phyloP scores from a whole-genome alignment of 2,113 vertebrate species.

The Oncorhynchus keta region DNA sequence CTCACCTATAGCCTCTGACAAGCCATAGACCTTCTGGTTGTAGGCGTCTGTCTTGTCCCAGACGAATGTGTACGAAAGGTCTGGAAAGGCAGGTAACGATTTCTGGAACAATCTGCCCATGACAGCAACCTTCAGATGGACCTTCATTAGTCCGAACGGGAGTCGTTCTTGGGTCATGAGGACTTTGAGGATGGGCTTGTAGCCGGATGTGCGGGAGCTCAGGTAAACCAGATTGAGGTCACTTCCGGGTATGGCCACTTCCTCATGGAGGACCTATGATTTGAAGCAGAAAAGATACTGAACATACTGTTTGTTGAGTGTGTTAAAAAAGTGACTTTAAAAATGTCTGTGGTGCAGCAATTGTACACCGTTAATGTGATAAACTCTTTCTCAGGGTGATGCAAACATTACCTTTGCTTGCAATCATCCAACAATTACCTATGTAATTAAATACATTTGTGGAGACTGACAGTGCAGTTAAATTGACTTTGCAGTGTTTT shows the following conservation, averaged over 20 bases:
- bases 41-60: conserved; percentile 99
- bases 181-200: conserved; percentile 96
- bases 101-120: conserved; percentile 97
- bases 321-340: neutral
- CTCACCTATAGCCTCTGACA: conserved; percentile 95
- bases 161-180: conserved; percentile 90
- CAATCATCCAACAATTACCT: too few species aligned
- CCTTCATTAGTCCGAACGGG: conserved; percentile 96
- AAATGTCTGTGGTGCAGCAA: neutral
- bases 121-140: conserved; percentile 97
- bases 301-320: neutral
- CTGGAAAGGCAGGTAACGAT: conserved; percentile 94
- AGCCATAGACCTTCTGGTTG: conserved; percentile 93
- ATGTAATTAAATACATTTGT: too few species aligned
- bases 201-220: conserved; percentile 93
- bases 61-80: conserved; percentile 96
- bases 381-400: too few species aligned
- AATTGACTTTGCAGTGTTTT: too few species aligned
- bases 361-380: too few species aligned
- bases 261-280: conserved; percentile 90
- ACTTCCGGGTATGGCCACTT: conserved; percentile 92
- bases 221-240: conserved; percentile 93
- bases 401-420: too few species aligned
- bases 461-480: too few species aligned
- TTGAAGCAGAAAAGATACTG: neutral